phyloP scores from a whole-genome alignment of 2,888 invertebrate species.

The Protophormia terraenovae region DNA sequence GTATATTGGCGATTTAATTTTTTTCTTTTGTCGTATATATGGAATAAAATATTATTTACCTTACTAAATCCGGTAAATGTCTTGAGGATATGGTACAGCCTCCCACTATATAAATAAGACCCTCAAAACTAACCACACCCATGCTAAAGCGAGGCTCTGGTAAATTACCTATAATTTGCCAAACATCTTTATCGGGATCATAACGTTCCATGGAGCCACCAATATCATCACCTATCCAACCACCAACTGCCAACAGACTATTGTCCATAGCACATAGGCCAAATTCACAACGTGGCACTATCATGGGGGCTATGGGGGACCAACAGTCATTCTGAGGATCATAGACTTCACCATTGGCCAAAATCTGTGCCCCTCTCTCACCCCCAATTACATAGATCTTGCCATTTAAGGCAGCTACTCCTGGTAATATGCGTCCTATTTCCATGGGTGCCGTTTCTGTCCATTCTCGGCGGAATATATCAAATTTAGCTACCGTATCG shows the following conservation, averaged over 20 bases:
- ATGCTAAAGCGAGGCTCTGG: slow-evolving; percentile 94
- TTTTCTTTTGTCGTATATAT: no score
- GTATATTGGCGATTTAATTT: no score
- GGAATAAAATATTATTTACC: no score
- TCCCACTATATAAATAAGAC: slow-evolving; percentile 92
- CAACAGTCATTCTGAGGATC: slow-evolving; percentile 86
- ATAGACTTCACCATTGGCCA: slow-evolving; percentile 93
- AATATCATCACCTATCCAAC: slow-evolving; percentile 96
- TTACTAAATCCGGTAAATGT: slow-evolving; percentile 89
- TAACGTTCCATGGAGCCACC: slow-evolving; percentile 94
- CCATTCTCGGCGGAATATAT: slow-evolving; percentile 87
- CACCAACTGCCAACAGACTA: slow-evolving; percentile 93
- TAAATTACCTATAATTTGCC: slow-evolving; percentile 90
- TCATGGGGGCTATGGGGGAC: slow-evolving; percentile 87
- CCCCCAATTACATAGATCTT: slow-evolving; percentile 95
- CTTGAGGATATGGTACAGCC: slow-evolving; percentile 92
- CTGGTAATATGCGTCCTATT: slow-evolving; percentile 93
- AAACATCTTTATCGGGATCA: slow-evolving; percentile 89
- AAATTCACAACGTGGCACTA: slow-evolving; percentile 93
- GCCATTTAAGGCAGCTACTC: slow-evolving; percentile 91
- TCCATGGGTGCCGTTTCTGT: slow-evolving; percentile 90
- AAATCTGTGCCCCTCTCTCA: slow-evolving; percentile 93
- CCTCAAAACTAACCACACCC: slow-evolving; percentile 89
- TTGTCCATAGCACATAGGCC: slow-evolving; percentile 93
- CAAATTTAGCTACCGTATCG: slow-evolving; percentile 91